A percentile compares a stretch with the other conserved stretches of the same genome.
These are phyloP conservation scores for Musca vetustissima DNA, from an alignment of 1,140 invertebrate species.

Conservation along the genomic window DNA sequence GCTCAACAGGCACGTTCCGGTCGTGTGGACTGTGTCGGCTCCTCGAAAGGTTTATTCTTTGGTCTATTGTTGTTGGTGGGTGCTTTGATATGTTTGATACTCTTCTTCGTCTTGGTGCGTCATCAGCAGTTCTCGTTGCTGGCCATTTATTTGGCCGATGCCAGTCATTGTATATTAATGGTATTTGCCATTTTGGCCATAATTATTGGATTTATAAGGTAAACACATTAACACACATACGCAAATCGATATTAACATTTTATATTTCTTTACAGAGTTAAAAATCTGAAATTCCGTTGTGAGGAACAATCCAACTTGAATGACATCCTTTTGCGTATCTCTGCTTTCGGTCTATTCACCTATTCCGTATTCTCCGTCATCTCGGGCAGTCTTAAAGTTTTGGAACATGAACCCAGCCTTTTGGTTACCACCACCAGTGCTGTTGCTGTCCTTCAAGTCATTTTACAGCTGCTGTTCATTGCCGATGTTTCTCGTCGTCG, in stretches of 20 bases:
- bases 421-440: slow-evolving; percentile 87
- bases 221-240: no score
- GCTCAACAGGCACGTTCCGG: slow-evolving; percentile 79
- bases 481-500: slow-evolving; percentile 88
- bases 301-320: slow-evolving; percentile 87
- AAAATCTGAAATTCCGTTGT: slow-evolving; percentile 82
- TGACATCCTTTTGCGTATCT: slow-evolving; percentile 86
- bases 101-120: slow-evolving; percentile 91
- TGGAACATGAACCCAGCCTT: slow-evolving; percentile 82
- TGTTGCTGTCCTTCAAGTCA: slow-evolving; percentile 82
- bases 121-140: slow-evolving; percentile 76
- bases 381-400: slow-evolving; percentile 79
- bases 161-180: slow-evolving; percentile 86
- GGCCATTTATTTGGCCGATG: slow-evolving; percentile 87
- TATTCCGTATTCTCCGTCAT: slow-evolving; percentile 93
- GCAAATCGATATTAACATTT: no score
- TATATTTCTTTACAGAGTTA: slow-evolving; percentile 71
- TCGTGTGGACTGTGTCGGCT: slow-evolving; percentile 87
- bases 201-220: slow-evolving; percentile 85
- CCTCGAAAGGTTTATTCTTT: slow-evolving; percentile 92
- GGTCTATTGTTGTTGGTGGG: slow-evolving; percentile 85
- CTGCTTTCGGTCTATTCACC: slow-evolving; percentile 87
- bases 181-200: slow-evolving; percentile 84
- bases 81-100: slow-evolving; percentile 88
- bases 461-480: slow-evolving; percentile 92